Evolutionary conservation across 2,797 vertebrate species (phyloP).

Genomic region (Coregonus sp.): DNA sequence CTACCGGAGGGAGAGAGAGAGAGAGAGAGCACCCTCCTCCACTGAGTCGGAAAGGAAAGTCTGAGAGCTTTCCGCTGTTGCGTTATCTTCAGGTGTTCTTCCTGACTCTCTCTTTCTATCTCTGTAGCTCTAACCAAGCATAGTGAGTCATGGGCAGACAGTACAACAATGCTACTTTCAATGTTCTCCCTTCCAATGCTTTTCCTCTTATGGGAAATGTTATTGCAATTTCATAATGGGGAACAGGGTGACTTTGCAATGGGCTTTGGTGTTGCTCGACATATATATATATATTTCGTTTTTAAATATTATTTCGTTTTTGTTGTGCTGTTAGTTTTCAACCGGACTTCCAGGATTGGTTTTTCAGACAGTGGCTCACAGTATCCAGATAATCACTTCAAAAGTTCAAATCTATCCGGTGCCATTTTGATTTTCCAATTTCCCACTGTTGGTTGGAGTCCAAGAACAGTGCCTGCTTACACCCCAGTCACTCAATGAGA

Average conservation of each 20-base stretch:
- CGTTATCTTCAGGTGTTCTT: slow-evolving; percentile 12
- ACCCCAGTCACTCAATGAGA: slow-evolving; percentile 5
- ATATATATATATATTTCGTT: neutral
- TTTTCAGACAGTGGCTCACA: neutral
- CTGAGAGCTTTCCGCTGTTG: neutral
- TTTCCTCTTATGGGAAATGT: neutral
- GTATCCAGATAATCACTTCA: neutral
- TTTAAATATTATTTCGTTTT: neutral
- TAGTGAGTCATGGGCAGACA: neutral
- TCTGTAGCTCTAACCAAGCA: neutral
- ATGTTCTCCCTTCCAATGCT: neutral
- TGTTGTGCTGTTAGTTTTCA: neutral
- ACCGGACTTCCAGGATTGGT: too few relatives aligned
- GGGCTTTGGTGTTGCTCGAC: neutral
- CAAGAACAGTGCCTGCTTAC: neutral
- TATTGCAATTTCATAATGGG: neutral
- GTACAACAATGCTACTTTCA: neutral
- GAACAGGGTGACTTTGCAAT: neutral
- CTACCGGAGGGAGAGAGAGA: neutral
- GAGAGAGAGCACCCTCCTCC: slow-evolving; percentile 3
- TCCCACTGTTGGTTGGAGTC: neutral
- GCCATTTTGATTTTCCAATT: slow-evolving; percentile 3
- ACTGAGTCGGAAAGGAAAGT: slow-evolving; percentile 19
- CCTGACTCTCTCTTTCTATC: neutral
- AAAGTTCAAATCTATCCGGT: neutral